Percentiles rank a stretch among this genome's conserved stretches.
Evolutionary conservation across 1,140 invertebrate genomes (phyloP).

Genomic region (Fopius arisanus): DNA sequence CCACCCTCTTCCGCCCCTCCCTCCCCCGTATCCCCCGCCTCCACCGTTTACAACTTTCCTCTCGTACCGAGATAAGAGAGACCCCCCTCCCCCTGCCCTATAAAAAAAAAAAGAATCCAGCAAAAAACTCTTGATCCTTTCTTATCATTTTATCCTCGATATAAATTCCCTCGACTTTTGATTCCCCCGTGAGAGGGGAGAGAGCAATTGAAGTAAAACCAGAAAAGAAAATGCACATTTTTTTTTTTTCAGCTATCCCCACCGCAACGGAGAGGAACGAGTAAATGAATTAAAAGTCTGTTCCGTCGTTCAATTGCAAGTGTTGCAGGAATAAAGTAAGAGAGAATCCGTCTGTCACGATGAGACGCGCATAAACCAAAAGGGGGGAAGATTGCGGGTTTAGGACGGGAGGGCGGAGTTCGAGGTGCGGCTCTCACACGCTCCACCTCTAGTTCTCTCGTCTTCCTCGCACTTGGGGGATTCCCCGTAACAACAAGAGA

Average conservation of each 20-base stretch:
- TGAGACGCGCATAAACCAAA: not conserved
- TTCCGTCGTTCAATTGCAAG: not conserved
- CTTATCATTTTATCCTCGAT: not conserved
- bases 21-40: no score
- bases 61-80: slow-evolving; percentile 1
- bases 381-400: not conserved
- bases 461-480: not conserved
- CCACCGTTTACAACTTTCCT: slow-evolving; percentile 55
- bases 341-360: slow-evolving; percentile 1
- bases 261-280: not conserved
- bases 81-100: no score
- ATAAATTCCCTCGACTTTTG: not conserved
- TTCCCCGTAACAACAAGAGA: not conserved
- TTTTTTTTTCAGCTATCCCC: not conserved
- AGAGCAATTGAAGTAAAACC: not conserved
- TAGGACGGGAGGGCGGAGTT: slow-evolving; percentile 28
- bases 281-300: slow-evolving; percentile 1
- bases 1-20: slow-evolving; percentile 25
- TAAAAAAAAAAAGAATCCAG: slow-evolving; percentile 10
- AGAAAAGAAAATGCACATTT: not conserved
- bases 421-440: slow-evolving; percentile 29
- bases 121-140: not conserved
- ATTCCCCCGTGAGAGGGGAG: not conserved
- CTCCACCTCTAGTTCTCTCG: not conserved
- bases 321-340: not conserved